A percentile compares a stretch with the other conserved stretches of the same genome.
Conservation (phyloP, 1,140 invertebrate species). For the Sycophaga agraensis region DNA sequence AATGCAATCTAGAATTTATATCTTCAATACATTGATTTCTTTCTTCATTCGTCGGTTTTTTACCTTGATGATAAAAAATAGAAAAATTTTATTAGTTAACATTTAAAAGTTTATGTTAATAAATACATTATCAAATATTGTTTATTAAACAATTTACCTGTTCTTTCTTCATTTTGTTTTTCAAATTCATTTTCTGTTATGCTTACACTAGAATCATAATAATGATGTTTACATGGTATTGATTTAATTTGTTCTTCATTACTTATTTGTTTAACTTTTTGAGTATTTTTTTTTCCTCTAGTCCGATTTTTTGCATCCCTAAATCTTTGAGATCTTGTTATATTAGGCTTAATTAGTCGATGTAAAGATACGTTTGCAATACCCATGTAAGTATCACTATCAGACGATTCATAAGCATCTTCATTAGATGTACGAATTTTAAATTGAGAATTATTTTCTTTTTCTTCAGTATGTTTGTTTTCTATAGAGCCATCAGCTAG, state of each 20-base stretch:
- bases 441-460: background rate
- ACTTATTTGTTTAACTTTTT: background rate
- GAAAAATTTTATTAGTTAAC: too few relatives aligned
- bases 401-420: constrained; percentile 18
- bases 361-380: constrained; percentile 31
- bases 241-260: background rate
- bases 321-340: background rate
- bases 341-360: constrained; percentile 22
- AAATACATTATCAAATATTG: background rate
- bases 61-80: too few relatives aligned
- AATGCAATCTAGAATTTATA: background rate
- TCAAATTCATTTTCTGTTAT: constrained; percentile 32
- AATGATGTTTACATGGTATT: background rate
- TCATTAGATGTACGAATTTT: background rate
- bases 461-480: background rate
- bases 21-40: background rate
- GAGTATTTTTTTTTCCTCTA: constrained; percentile 3
- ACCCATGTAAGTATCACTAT: constrained; percentile 35
- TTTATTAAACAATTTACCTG: background rate
- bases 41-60: background rate
- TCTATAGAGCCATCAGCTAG: background rate
- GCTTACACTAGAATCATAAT: constrained; percentile 33
- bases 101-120: too few relatives aligned
- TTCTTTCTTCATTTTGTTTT: background rate
- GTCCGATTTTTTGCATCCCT: constrained; percentile 6